Evolutionary conservation across 2,797 vertebrate species (phyloP).

Genomic region (Anabas testudineus): DNA sequence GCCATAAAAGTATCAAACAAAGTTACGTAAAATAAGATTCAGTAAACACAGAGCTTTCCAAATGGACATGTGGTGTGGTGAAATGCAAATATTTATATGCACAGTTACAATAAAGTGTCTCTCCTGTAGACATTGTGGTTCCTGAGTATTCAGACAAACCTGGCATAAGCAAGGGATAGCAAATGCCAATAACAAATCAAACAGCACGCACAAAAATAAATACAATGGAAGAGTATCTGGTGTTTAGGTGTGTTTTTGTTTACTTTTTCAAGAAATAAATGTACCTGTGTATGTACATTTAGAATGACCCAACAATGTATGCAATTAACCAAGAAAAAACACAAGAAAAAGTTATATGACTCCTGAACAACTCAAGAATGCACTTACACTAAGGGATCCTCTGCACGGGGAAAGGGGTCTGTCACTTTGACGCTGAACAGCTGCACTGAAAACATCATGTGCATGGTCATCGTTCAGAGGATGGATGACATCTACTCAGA

Average conservation of each 20-base stretch:
- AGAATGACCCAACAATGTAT: neutral
- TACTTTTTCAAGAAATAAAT: constrained; percentile 4
- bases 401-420: constrained; percentile 57
- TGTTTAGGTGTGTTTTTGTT: neutral
- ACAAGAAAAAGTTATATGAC: neutral
- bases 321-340: neutral
- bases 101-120: constrained; percentile 27
- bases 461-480: constrained; percentile 43
- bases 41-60: constrained; percentile 54
- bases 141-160: constrained; percentile 8
- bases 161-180: constrained; percentile 14
- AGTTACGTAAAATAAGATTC: constrained; percentile 35
- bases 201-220: constrained; percentile 1
- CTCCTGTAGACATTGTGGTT: constrained; percentile 17
- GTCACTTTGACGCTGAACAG: constrained; percentile 29
- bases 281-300: constrained; percentile 3
- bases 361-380: constrained; percentile 38
- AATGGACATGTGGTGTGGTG: constrained; percentile 36
- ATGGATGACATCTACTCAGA: constrained; percentile 30
- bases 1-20: constrained; percentile 30
- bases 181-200: constrained; percentile 4
- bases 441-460: constrained; percentile 31
- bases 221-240: constrained; percentile 1
- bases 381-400: constrained; percentile 68
- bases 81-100: constrained; percentile 67